A percentile compares a stretch with the other conserved stretches of the same genome.
Conservation (phyloP, 1,140 invertebrate species). For the Notospermus geniculatus region DNA sequence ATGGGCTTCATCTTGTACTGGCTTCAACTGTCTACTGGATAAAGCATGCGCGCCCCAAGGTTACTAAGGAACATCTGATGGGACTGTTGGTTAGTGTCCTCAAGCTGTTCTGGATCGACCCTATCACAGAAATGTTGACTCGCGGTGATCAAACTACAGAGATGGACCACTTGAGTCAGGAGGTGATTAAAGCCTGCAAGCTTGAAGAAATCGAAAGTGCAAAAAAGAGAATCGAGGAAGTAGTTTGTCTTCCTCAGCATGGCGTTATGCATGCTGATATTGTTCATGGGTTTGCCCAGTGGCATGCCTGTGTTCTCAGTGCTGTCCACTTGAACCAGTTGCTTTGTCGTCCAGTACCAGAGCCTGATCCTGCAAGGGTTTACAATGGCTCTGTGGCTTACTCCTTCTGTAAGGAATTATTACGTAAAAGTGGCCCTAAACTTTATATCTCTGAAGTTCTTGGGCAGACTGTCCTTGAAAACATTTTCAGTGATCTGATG, state of each 20-base stretch:
- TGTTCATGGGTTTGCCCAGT: constrained; percentile 44
- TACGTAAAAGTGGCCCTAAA: constrained; percentile 27
- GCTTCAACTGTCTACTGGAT: constrained; percentile 69
- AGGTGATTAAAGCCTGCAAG: background rate
- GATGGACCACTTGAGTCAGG: background rate
- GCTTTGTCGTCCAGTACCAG: constrained; percentile 30
- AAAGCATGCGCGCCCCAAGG: constrained; percentile 49
- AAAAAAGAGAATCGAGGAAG: background rate
- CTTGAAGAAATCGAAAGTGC: background rate
- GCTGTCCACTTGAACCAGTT: constrained; percentile 38
- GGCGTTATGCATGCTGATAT: constrained; percentile 28
- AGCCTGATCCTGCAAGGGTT: constrained; percentile 24
- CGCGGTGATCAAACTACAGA: constrained; percentile 6
- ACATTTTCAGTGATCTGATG: constrained; percentile 19
- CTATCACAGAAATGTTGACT: constrained; percentile 9
- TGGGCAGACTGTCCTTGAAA: constrained; percentile 23
- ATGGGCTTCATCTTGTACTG: constrained; percentile 65
- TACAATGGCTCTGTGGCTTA: constrained; percentile 47
- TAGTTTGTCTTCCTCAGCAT: constrained; percentile 3
- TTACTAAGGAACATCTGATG: constrained; percentile 29
- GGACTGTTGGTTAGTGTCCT: constrained; percentile 35
- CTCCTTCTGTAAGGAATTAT: constrained; percentile 35
- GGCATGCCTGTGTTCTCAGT: constrained; percentile 39
- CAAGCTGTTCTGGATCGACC: constrained; percentile 28
- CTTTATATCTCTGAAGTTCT: constrained; percentile 33